Evolutionary conservation across 2,113 vertebrate species (phyloP), one percentile per base, ranked within the genome.

Genomic region (Brachirus orientalis): DNA sequence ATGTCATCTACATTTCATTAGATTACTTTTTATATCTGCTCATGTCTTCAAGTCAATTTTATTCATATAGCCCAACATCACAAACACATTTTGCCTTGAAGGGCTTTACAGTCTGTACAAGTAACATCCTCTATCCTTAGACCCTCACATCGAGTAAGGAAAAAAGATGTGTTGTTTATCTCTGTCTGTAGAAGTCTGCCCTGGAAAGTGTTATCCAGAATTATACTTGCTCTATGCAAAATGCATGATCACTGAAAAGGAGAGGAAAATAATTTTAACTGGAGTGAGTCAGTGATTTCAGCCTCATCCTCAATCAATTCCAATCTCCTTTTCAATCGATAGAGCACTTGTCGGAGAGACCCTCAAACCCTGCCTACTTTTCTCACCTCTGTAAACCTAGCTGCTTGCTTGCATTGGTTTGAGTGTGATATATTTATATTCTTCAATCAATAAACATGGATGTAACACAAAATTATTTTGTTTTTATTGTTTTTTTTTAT

Each of bases 281-380:
- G 55, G 56, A 82, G 60, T 58, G 57, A 85, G 66, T 74, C 78
- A 76, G 63, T 54, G 60, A 87, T 79, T 82, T 84, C 72, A 43
- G 41, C 43, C 66, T 53, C 50, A 28, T 18, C 59, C 57, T 60
- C 78, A 77, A 75, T 86, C 80, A 81, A 86, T 83, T 82, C 51
- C 75, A 83, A 83, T 83, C 75, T 75, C 48, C 46, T 54, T 66
- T 58, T 71, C 62, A 74, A 77, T 86, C 86, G 82, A 80, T 84
- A 70, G 35, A 57, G 66, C 35, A 54, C 58, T 75, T 37, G 46
- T 77, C 52, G 60, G 48, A 72, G 53, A 55, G 52, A 33, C 64
- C 45, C 22, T 57, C 55, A 40, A 46, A 45, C 19, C n/a, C 41
- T 35, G 41, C 22, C 18, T 45, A 35, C 22, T 45, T 60, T n/a